Percentiles rank a stretch among this genome's conserved stretches.
Evolutionary conservation across 2,797 vertebrate genomes (phyloP).

Genomic region (Enteromius argenteus): DNA sequence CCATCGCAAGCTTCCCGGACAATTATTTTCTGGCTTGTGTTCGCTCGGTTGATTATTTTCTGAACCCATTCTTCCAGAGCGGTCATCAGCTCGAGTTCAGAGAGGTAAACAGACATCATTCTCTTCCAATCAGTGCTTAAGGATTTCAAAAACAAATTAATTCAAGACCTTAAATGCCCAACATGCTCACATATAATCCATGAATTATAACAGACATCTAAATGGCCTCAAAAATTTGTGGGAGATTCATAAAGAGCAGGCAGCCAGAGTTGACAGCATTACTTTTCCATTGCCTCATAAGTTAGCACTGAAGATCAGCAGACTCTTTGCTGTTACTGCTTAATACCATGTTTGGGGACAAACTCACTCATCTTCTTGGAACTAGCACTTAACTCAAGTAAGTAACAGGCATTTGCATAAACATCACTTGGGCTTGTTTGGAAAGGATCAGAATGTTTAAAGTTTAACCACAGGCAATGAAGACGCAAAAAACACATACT

Average conservation of each 20-base stretch:
- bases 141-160: slow-evolving; percentile 10
- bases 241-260: slow-evolving; percentile 41
- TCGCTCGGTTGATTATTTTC: slow-evolving; percentile 59
- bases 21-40: slow-evolving; percentile 66
- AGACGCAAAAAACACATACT: slow-evolving; percentile 9
- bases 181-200: slow-evolving; percentile 8
- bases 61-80: slow-evolving; percentile 27
- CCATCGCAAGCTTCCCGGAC: slow-evolving; percentile 53
- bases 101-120: slow-evolving; percentile 35
- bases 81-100: slow-evolving; percentile 39
- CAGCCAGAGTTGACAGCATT: slow-evolving; percentile 48
- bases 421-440: slow-evolving; percentile 33
- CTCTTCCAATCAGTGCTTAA: slow-evolving; percentile 26
- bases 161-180: background rate
- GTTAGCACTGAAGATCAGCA: slow-evolving; percentile 48
- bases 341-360: slow-evolving; percentile 58
- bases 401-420: slow-evolving; percentile 29
- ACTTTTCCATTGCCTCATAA: slow-evolving; percentile 65
- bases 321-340: slow-evolving; percentile 42
- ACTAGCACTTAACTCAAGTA: slow-evolving; percentile 30
- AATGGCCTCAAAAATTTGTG: background rate
- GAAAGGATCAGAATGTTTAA: slow-evolving; percentile 30
- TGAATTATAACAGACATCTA: background rate
- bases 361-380: slow-evolving; percentile 44
- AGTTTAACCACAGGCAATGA: slow-evolving; percentile 27